These are phyloP conservation scores for Microctenopoma stevenorrisi DNA, from an alignment of 2,797 vertebrate genomes.

Conservation along the genomic window DNA sequence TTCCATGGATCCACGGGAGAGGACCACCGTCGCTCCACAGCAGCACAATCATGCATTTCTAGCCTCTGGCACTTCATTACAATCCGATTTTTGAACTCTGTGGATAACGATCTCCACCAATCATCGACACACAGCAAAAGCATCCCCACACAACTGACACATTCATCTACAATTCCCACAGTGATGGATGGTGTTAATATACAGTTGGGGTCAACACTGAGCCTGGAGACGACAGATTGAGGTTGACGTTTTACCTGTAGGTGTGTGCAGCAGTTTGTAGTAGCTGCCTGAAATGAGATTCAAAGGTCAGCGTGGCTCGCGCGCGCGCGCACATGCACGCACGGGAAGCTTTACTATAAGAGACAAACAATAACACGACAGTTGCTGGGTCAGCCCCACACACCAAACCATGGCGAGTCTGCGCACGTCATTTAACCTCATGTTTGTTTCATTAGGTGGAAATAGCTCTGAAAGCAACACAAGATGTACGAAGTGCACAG, in stretches of 20 bases:
- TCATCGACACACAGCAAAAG: background rate
- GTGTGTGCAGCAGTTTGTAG: constrained; percentile 20
- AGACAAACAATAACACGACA: constrained; percentile 1
- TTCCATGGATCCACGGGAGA: constrained; percentile 39
- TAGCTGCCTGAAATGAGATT: constrained; percentile 45
- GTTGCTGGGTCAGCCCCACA: constrained; percentile 18
- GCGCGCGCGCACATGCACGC: constrained; percentile 9
- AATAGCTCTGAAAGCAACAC: constrained; percentile 15
- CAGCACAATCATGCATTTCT: constrained; percentile 26
- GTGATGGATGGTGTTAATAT: background rate
- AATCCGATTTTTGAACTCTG: background rate
- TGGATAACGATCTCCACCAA: background rate
- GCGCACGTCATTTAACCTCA: background rate
- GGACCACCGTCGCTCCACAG: constrained; percentile 17
- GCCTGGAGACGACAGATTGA: constrained; percentile 5
- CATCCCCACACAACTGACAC: background rate
- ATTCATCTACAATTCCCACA: background rate
- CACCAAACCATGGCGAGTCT: constrained; percentile 7
- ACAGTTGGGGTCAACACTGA: constrained; percentile 7
- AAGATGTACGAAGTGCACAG: constrained; percentile 27
- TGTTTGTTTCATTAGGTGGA: constrained; percentile 21
- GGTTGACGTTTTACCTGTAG: background rate
- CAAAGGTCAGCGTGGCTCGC: constrained; percentile 56
- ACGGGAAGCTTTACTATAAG: background rate
- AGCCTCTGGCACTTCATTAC: constrained; percentile 8